Conservation (phyloP, 2,888 invertebrate species). For the Tenodera sinensis region DNA sequence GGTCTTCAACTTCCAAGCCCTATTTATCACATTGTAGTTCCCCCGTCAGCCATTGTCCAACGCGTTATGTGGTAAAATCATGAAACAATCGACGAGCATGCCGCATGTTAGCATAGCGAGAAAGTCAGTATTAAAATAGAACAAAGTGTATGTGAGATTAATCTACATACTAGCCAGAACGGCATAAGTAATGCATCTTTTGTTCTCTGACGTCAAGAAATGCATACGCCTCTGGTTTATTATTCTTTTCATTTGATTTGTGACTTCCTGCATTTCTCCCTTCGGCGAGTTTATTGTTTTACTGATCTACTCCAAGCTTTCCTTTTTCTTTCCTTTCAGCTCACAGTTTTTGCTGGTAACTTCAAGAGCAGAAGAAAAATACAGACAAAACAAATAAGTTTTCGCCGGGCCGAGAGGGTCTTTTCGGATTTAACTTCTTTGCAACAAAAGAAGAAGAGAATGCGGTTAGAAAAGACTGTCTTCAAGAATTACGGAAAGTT, state of each 20-base stretch:
- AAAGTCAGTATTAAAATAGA: no score
- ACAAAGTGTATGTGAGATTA: not conserved
- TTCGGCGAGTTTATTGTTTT: not conserved
- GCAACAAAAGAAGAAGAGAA: not conserved
- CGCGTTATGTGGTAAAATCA: no score
- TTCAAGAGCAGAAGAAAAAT: not conserved
- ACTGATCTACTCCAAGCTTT: not conserved
- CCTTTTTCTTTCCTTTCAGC: not conserved
- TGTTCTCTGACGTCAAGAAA: not conserved
- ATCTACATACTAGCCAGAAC: not conserved
- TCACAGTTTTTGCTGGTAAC: not conserved
- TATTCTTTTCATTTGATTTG: not conserved
- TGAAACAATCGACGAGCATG: no score
- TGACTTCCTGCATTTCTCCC: not conserved
- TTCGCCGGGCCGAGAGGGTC: not conserved
- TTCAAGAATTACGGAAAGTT: not conserved
- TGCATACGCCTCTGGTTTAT: not conserved
- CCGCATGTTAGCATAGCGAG: no score
- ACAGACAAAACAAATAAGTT: not conserved
- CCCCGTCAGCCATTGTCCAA: no score
- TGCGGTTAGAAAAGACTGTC: not conserved
- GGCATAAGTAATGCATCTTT: not conserved
- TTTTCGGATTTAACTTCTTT: not conserved
- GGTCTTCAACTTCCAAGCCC: no score
- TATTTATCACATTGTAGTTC: no score